Evolutionary conservation across 2,113 vertebrate genomes (phyloP), one percentile per base, ranked within the genome.

Genomic region (Corynorhinus townsendii): DNA sequence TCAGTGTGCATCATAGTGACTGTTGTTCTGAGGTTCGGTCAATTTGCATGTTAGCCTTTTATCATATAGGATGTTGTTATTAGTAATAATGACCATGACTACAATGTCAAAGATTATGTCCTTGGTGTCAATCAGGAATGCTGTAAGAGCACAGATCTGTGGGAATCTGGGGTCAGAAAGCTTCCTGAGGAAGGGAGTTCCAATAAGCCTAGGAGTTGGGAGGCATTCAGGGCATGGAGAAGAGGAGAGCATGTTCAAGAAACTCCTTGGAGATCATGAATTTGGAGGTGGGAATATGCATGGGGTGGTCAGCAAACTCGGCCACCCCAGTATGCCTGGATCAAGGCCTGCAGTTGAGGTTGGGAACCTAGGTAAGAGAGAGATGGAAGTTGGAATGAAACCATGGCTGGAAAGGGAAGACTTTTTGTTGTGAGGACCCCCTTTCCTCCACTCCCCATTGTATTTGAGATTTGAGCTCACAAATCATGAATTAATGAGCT

Each of bases 281-380:
- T 62, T 62, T 1, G 0, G 35, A 30, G 15, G 20, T 4, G 28
- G 38, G 45, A 15, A 10, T 0, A 16, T 66, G 24, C 20, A 2
- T 52, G 85, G 81, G 38, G n/a, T 5, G 0, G 40, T 24, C 35
- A 1, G 38, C 59, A 40, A 68, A 28, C 8, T 30, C 7, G 5
- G 12, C 22, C 10, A 24, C 17, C n/a, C 38, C 15, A 19, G 0
- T 30, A 40, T 38, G 24, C n/a, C 47, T 30, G 4, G 14, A n/a
- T 11, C 0, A 1, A 26, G 72, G 47, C 16, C 80, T 35, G 5
- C 2, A 1, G 5, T 5, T n/a, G 56, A 84, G 47, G 11, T 17
- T 54, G 75, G n/a, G n/a, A 43, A 82, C 49, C n/a, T 43, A 8
- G 54, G 54, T 33, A 10, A 54, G 66, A 24, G 35, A n/a, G 35